Conservation (phyloP, 2,888 invertebrate species). For the Heliconius erato region DNA sequence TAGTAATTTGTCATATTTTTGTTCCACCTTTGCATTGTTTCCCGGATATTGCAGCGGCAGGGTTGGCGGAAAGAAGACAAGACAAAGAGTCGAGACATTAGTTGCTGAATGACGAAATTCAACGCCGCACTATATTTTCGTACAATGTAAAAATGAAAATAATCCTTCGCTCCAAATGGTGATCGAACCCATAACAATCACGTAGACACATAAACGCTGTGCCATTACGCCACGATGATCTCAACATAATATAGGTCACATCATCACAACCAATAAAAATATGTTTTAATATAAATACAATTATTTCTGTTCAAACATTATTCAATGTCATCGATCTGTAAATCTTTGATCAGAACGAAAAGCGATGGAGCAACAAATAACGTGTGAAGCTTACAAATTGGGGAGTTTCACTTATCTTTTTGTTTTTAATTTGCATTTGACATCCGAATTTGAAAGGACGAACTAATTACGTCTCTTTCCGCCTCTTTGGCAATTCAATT, state of each 20-base stretch:
- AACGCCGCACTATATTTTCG: no score
- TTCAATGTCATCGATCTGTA: background rate
- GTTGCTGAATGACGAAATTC: no score
- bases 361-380: background rate
- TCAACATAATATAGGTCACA: no score
- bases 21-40: background rate
- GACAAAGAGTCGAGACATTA: no score
- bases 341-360: constrained; percentile 11
- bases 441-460: constrained; percentile 7
- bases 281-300: background rate
- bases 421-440: constrained; percentile 27
- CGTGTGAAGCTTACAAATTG: constrained; percentile 17
- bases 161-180: no score
- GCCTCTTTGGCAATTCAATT: constrained; percentile 25
- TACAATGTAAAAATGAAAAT: no score
- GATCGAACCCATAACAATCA: no score
- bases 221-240: no score
- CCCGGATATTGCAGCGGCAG: background rate
- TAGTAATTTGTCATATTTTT: no score
- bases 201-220: no score
- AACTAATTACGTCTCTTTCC: constrained; percentile 24
- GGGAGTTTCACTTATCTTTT: constrained; percentile 23
- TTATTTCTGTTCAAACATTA: background rate
- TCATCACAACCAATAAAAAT: background rate
- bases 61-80: background rate